Conservation (phyloP, 2,113 vertebrate genomes). For the Macrotis lagotis region DNA sequence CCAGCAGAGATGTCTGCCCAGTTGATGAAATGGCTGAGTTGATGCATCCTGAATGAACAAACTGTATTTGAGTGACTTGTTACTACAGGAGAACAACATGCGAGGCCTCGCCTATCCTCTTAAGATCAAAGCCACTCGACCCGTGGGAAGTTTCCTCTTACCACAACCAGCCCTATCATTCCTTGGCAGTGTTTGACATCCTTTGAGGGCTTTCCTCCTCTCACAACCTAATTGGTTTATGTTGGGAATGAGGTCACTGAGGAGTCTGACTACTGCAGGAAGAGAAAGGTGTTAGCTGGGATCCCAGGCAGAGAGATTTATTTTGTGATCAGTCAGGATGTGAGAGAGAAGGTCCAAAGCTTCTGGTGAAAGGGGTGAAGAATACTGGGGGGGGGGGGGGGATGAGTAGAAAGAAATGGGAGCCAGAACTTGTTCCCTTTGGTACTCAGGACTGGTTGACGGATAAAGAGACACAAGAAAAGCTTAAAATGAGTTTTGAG, state of each 20-base stretch:
- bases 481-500: neutral
- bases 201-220: neutral
- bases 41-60: neutral
- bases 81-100: neutral
- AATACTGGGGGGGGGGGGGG: no score
- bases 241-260: neutral
- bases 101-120: neutral
- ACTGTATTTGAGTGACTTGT: neutral
- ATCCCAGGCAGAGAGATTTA: no score
- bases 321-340: no score
- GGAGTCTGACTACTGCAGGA: neutral
- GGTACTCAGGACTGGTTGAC: no score
- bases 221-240: no score
- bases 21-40: neutral
- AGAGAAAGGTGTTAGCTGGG: neutral
- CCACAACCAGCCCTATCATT: no score
- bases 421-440: neutral
- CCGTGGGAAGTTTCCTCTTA: neutral
- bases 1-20: neutral
- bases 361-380: no score
- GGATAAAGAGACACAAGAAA: neutral
- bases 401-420: no score
- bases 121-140: rapidly evolving
- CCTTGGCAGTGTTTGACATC: no score
- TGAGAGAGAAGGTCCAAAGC: no score